A percentile compares a stretch with the other conserved stretches of the same genome.
These are phyloP conservation scores for Toxostoma redivivum DNA, from an alignment of 2,113 vertebrate species.

Conservation along the genomic window DNA sequence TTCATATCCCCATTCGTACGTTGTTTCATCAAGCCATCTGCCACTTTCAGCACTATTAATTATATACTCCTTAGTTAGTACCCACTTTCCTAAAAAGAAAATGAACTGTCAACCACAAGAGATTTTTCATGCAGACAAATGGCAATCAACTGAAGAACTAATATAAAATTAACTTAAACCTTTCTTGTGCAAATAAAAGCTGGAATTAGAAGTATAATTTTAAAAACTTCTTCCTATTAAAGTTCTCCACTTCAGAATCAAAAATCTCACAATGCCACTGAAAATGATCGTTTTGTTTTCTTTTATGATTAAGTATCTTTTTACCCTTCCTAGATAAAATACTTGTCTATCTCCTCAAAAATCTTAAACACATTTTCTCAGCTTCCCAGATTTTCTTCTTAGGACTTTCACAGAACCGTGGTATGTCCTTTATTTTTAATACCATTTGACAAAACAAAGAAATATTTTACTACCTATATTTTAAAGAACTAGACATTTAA, in stretches of 20 bases:
- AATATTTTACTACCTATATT: not conserved
- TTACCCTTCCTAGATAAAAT: not conserved
- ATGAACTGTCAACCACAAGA: constrained; percentile 66
- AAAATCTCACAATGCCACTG: not conserved
- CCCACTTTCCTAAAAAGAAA: constrained; percentile 91
- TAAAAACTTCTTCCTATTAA: constrained; percentile 1
- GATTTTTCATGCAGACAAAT: constrained; percentile 61
- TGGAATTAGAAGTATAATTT: not conserved
- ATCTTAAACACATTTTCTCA: not conserved
- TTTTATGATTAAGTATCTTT: not conserved
- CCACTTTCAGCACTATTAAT: constrained; percentile 87
- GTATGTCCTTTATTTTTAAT: not conserved
- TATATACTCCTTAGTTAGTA: constrained; percentile 90
- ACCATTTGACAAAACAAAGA: not conserved
- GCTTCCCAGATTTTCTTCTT: not conserved
- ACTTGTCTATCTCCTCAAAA: not conserved
- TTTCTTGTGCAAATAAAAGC: constrained; percentile 39
- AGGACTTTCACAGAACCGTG: not conserved
- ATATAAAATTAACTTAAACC: constrained; percentile 51
- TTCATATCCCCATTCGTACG: constrained; percentile 87
- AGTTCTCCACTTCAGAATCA: not conserved
- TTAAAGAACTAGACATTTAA: not conserved
- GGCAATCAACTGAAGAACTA: constrained; percentile 63
- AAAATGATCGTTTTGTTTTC: constrained; percentile 9
- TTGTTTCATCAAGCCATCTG: constrained; percentile 89